A percentile compares a stretch with the other conserved stretches of the same genome.
These are phyloP conservation scores for Drosophila melanosoma DNA, from an alignment of 2,888 invertebrate genomes.

Conservation along the genomic window DNA sequence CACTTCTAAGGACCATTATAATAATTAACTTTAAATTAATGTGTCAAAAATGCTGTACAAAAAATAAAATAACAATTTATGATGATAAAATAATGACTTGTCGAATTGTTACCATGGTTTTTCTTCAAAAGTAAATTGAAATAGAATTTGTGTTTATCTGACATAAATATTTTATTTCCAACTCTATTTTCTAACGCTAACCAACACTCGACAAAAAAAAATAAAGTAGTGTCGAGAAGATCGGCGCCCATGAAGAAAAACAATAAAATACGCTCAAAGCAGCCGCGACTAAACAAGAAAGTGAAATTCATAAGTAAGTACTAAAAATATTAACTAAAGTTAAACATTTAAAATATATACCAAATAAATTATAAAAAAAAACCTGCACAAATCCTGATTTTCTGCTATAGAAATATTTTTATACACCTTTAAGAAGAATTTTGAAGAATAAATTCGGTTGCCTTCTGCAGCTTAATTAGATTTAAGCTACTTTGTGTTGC, in stretches of 20 bases:
- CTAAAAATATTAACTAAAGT: conserved; percentile 5
- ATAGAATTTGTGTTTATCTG: conserved; percentile 20
- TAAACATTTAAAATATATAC: neutral
- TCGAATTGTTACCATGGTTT: conserved; percentile 62
- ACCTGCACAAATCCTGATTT: neutral
- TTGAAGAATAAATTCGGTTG: neutral
- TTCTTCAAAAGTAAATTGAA: neutral
- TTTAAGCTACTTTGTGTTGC: neutral
- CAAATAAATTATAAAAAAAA: neutral
- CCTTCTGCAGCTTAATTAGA: conserved; percentile 2
- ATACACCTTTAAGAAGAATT: neutral
- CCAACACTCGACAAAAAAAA: conserved; percentile 24
- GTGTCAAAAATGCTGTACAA: neutral
- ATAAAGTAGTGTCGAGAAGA: conserved; percentile 84
- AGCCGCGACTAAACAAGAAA: conserved; percentile 90
- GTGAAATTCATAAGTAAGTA: conserved; percentile 96
- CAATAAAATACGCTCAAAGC: conserved; percentile 92
- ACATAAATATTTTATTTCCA: conserved; percentile 25
- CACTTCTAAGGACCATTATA: neutral
- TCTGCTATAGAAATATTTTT: neutral
- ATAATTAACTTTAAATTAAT: neutral
- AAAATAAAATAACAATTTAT: neutral
- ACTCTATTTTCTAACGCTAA: conserved; percentile 40
- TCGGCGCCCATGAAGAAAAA: conserved; percentile 92
- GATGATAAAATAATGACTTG: neutral